phyloP scores from a whole-genome alignment of 2,113 vertebrate genomes.

The Lepidothrix coronata region DNA sequence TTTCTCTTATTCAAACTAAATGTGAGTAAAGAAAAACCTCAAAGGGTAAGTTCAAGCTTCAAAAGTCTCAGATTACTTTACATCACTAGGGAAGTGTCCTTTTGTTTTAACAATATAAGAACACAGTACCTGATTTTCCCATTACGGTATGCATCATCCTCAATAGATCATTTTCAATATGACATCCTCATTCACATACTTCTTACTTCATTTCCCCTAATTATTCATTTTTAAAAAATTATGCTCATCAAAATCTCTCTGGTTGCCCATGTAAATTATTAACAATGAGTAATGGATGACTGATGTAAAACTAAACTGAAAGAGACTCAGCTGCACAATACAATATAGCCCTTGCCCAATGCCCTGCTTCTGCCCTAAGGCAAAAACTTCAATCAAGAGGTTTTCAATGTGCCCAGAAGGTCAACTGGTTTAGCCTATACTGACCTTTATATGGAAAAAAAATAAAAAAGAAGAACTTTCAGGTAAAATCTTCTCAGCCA shows the following conservation, averaged over 20 bases:
- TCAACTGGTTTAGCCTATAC: neutral
- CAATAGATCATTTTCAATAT: neutral
- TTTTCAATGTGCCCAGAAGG: neutral
- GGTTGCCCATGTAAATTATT: slow-evolving; percentile 15
- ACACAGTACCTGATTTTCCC: neutral
- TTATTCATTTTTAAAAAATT: neutral
- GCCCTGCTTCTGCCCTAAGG: neutral
- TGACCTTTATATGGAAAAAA: neutral
- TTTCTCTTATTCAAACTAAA: neutral
- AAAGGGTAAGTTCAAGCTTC: neutral
- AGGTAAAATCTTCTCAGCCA: neutral
- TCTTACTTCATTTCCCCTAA: neutral
- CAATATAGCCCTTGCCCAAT: neutral
- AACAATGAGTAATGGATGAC: neutral
- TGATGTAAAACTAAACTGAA: slow-evolving; percentile 22
- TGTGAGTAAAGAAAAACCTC: neutral
- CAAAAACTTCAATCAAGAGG: neutral
- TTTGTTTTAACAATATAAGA: neutral
- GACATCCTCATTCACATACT: neutral
- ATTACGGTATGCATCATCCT: neutral
- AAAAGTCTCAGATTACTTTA: neutral
- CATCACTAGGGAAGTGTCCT: neutral
- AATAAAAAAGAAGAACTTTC: neutral
- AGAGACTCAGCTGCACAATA: neutral
- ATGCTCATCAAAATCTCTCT: neutral